Conservation (phyloP, 2,797 vertebrate species). For the Chaenodraco wilsoni region DNA sequence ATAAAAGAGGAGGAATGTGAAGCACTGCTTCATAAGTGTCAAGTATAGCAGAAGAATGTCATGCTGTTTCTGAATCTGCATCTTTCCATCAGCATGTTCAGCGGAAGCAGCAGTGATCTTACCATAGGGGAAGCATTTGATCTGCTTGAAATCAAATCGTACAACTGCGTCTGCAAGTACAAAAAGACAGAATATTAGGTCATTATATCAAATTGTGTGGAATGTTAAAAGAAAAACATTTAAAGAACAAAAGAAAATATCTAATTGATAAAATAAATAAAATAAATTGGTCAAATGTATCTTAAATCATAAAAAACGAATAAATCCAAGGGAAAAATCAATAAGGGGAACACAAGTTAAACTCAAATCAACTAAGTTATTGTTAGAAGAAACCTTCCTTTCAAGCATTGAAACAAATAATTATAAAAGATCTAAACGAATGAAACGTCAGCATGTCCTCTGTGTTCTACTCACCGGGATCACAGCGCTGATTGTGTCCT, state of each 20-base stretch:
- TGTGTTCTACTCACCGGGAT: slow-evolving; percentile 89
- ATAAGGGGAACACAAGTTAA: no score
- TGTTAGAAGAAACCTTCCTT: no score
- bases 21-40: background rate
- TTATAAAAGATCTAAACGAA: no score
- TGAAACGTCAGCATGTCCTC: background rate
- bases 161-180: slow-evolving; percentile 84
- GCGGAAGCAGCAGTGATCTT: slow-evolving; percentile 21
- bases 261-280: background rate
- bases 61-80: background rate
- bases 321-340: no score
- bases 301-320: background rate
- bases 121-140: slow-evolving; percentile 89
- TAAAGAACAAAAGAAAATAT: background rate
- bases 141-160: slow-evolving; percentile 87
- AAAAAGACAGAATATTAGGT: background rate
- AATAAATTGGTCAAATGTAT: background rate
- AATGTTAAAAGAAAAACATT: no score
- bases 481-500: slow-evolving; percentile 92
- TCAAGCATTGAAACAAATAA: no score
- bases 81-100: background rate
- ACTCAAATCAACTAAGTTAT: no score
- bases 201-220: background rate
- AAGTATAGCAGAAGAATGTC: background rate
- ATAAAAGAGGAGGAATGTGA: no score